Conservation (phyloP, 2,113 vertebrate genomes). For the Hydrochoerus hydrochaeris region DNA sequence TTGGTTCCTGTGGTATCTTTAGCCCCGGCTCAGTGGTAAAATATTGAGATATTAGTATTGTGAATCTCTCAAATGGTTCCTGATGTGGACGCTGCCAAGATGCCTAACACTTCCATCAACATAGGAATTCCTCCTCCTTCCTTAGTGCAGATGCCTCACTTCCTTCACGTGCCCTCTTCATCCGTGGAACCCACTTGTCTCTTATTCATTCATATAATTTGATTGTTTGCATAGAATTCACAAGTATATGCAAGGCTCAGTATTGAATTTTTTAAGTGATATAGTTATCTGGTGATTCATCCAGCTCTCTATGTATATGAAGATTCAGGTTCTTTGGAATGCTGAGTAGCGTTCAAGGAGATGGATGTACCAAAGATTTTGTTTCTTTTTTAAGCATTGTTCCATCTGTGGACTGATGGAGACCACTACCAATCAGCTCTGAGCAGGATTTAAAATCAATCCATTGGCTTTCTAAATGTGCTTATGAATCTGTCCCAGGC, state of each 20-base stretch:
- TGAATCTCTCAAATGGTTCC: neutral
- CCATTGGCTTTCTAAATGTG: no score
- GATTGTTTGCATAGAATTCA: neutral
- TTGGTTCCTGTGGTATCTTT: neutral
- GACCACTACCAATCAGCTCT: no score
- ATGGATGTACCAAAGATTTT: neutral
- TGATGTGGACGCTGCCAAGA: neutral
- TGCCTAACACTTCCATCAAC: neutral
- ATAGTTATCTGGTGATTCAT: neutral
- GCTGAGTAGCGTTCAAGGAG: no score
- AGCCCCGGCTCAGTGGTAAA: neutral
- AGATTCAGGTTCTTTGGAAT: neutral
- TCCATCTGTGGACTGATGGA: no score
- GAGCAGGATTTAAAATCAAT: no score
- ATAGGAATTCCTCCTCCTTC: neutral
- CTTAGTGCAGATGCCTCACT: neutral
- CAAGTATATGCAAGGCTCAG: no score
- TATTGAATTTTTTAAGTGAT: neutral
- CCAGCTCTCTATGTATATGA: neutral
- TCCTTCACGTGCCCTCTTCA: neutral
- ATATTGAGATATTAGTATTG: neutral
- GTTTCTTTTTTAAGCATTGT: no score
- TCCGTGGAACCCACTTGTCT: neutral
- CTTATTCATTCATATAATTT: neutral
- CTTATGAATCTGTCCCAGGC: no score